Evolutionary conservation across 2,888 invertebrate genomes (phyloP), one percentile per base, ranked within the genome.

Genomic region (Cremastobaeus sp.): DNA sequence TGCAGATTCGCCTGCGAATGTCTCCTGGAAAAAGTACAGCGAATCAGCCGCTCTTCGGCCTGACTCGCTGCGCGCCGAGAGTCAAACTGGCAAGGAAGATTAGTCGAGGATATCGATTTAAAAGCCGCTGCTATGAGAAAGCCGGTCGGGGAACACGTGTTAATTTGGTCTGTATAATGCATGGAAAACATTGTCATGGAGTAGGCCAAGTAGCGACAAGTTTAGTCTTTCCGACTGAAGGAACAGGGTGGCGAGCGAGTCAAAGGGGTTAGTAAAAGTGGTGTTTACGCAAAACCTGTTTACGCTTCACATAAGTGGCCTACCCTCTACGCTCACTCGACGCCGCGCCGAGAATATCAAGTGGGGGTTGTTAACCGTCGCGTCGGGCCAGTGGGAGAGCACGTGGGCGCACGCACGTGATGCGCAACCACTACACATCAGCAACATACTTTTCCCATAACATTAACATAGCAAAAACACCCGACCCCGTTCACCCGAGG

Each of bases 211-310:
- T 57, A 35, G 21, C 6, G 59, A 34, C 41, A 60, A 59, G 48
- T 62, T 71, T 43, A 43, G 59, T 52, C 57, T 59, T 64, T 71
- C 45, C 65, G n/a, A 34, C 28, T 47, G 39, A 59, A 71, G 65
- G 30, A 65, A 65, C 57, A 39, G 73, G 73, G 73, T 68, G 66
- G 48, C 60, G 14, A 73, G 30, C 28, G 68, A 55, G 57, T 66
- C 48, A 48, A 64, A 64, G 52, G 65, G 73, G 64, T 62, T 69
- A 66, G 68, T 70, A 74, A 77, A 77, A 76, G 77, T 76, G 70
- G 76, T 76, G 78, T 79, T 78, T 76, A 78, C 78, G 70, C 57
- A 78, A 68, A 65, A 68, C 71, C 69, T 78, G 78, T 79, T 79
- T 78, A 76, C 77, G 76, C 68, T 74, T 68, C 60, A 54, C 73